A percentile compares a stretch with the other conserved stretches of the same genome.
Evolutionary conservation across 2,797 vertebrate genomes (phyloP).

Genomic region (Rousettus madagascariensis): DNA sequence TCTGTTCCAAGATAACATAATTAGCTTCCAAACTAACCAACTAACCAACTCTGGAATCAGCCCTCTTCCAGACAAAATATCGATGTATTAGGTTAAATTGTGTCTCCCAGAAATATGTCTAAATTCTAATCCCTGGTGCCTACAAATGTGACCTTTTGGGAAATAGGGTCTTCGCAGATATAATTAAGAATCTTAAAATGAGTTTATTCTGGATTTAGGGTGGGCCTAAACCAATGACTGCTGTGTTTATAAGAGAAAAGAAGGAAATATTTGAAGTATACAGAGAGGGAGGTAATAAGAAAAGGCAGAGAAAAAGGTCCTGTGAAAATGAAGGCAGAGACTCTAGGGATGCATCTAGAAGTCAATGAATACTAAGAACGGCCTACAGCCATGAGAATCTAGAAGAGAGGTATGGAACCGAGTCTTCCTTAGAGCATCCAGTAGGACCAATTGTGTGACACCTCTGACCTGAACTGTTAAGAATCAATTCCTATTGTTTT

Average conservation of each 20-base stretch:
- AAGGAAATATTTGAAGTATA: not conserved
- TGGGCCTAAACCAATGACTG: not conserved
- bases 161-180: not conserved
- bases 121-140: not conserved
- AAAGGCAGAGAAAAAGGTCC: not conserved
- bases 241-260: not conserved
- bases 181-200: not conserved
- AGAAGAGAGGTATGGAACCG: not conserved
- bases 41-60: not conserved
- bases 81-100: too few relatives aligned
- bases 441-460: not conserved
- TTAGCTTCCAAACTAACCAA: not conserved
- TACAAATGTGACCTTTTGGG: not conserved
- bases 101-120: not conserved
- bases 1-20: not conserved
- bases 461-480: not conserved
- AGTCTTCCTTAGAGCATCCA: not conserved
- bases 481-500: not conserved
- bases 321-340: not conserved
- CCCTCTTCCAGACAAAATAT: not conserved
- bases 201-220: not conserved
- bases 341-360: not conserved
- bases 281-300: not conserved
- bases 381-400: not conserved
- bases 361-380: not conserved